These are phyloP conservation scores for Antheraea pernyi DNA, from an alignment of 1,140 invertebrate genomes.

Conservation along the genomic window DNA sequence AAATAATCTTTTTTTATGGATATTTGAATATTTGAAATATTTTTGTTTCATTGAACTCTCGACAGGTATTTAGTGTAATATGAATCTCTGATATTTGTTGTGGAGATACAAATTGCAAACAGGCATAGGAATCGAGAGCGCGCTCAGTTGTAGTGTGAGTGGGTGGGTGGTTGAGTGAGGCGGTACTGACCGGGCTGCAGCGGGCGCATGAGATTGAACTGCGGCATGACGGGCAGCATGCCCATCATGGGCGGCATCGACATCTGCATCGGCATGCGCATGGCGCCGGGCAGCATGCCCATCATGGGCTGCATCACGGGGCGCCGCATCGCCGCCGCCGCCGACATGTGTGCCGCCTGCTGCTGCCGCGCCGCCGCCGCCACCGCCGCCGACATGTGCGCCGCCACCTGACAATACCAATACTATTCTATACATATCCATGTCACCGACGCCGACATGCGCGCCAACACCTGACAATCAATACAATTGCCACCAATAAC, in stretches of 20 bases:
- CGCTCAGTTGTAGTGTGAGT: slow-evolving; percentile 4
- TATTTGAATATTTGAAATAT: too few species aligned
- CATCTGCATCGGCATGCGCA: slow-evolving; percentile 68
- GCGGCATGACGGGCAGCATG: slow-evolving; percentile 85
- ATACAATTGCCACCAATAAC: too few species aligned
- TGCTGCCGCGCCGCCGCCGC: slow-evolving; percentile 55
- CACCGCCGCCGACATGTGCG: slow-evolving; percentile 64
- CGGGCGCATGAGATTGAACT: slow-evolving; percentile 87
- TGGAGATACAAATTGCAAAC: too few species aligned
- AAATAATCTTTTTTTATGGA: too few species aligned
- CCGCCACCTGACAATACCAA: slow-evolving; percentile 59
- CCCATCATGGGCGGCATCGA: slow-evolving; percentile 56
- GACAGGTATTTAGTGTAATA: too few species aligned
- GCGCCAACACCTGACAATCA: too few species aligned
- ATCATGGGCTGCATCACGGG: slow-evolving; percentile 56
- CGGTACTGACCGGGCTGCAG: slow-evolving; percentile 73
- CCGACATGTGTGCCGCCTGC: slow-evolving; percentile 38
- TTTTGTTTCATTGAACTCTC: too few species aligned
- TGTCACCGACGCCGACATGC: too few species aligned
- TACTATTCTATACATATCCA: too few species aligned
- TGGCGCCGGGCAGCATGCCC: slow-evolving; percentile 38
- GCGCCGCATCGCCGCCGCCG: slow-evolving; percentile 45
- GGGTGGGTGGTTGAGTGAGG: neutral
- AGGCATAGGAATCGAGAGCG: neutral
- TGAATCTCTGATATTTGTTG: too few species aligned